These are phyloP conservation scores for Tragelaphus scriptus DNA, from an alignment of 2,113 vertebrate genomes.

Conservation along the genomic window DNA sequence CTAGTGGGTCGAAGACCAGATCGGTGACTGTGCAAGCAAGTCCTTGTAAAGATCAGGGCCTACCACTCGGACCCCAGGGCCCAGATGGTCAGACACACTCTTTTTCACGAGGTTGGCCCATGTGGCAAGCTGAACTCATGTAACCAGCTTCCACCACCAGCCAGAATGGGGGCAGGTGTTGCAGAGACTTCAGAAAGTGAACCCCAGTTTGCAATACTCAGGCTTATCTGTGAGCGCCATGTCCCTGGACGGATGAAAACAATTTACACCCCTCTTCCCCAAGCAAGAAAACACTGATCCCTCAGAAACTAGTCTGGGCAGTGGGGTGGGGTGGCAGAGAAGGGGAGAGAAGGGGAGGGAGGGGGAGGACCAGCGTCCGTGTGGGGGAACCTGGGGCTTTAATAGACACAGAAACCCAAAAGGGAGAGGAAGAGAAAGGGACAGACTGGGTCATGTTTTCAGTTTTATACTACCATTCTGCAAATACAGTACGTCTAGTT, in stretches of 20 bases:
- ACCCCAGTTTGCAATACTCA: accelerated
- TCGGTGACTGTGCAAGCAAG: accelerated
- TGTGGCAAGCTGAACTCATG: accelerated
- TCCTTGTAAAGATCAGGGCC: neutral
- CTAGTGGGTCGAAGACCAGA: accelerated
- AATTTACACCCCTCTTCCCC: neutral
- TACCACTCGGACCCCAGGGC: accelerated
- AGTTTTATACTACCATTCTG: neutral
- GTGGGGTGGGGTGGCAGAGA: neutral
- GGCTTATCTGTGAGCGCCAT: neutral
- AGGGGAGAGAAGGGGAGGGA: no score
- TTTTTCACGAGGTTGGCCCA: accelerated
- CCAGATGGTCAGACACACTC: neutral
- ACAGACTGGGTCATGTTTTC: no score
- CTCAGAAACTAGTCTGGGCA: neutral
- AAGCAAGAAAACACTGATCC: neutral
- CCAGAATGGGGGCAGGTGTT: neutral
- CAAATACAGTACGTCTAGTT: neutral
- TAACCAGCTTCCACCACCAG: neutral
- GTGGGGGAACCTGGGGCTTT: accelerated
- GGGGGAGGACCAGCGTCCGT: neutral
- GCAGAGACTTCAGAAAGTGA: neutral
- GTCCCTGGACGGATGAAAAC: neutral
- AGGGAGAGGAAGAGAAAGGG: neutral
- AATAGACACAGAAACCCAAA: accelerated